phyloP scores from a whole-genome alignment of 2,113 vertebrate genomes.

The Lagopus leucura region DNA sequence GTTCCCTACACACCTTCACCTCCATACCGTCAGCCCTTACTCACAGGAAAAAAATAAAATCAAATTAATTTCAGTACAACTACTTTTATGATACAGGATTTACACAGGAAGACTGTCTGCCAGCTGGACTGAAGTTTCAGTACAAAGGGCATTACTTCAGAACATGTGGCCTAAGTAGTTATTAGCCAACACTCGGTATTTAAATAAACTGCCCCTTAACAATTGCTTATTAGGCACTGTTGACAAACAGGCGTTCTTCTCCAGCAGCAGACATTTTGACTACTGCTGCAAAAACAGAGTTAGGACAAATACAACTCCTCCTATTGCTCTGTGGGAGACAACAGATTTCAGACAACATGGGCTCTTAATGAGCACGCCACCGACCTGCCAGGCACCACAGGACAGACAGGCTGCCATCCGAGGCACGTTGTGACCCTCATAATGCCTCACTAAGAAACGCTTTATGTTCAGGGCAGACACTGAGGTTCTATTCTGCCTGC shows the following conservation, averaged over 20 bases:
- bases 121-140: slow-evolving; percentile 26
- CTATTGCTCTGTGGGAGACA: slow-evolving; percentile 21
- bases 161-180: slow-evolving; percentile 59
- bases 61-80: slow-evolving; percentile 3
- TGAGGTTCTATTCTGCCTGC: neutral
- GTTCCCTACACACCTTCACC: neutral
- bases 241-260: slow-evolving; percentile 71
- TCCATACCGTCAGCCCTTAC: neutral
- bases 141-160: neutral
- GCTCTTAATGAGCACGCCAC: slow-evolving; percentile 36
- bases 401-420: neutral
- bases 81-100: slow-evolving; percentile 20
- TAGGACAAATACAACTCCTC: slow-evolving; percentile 49
- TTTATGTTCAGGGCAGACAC: neutral
- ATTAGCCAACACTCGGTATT: slow-evolving; percentile 67
- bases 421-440: neutral
- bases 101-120: slow-evolving; percentile 16
- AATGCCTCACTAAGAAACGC: neutral
- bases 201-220: slow-evolving; percentile 65
- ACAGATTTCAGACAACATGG: slow-evolving; percentile 29
- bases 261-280: slow-evolving; percentile 74
- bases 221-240: slow-evolving; percentile 71
- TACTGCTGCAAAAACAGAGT: slow-evolving; percentile 42
- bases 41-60: slow-evolving; percentile 1
- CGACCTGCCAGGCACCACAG: neutral